These are phyloP conservation scores for Bombyx mori DNA, from an alignment of 1,140 invertebrate genomes.

Conservation along the genomic window ASM3026992v2 NC_085110.1:13014001-13014500, in stretches of 20 bases:
- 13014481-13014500: too few species aligned
- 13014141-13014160: too few species aligned
- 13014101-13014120: too few species aligned
- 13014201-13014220: conserved; percentile 18
- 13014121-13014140: too few species aligned
- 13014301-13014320: conserved; percentile 57
- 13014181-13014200: conserved; percentile 19
- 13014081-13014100: too few species aligned
- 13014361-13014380: conserved; percentile 43
- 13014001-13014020: too few species aligned
- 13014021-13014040: too few species aligned
- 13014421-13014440: conserved; percentile 26
- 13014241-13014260: conserved; percentile 59
- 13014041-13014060: too few species aligned
- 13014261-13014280: conserved; percentile 53
- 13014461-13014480: too few species aligned
- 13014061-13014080: too few species aligned
- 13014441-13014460: too few species aligned
- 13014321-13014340: conserved; percentile 56
- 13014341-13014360: conserved; percentile 35
- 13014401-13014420: conserved; percentile 64
- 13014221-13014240: conserved; percentile 30
- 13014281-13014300: conserved; percentile 60
- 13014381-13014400: conserved; percentile 54
- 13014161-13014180: background rate